A percentile compares a stretch with the other conserved stretches of the same genome.
Evolutionary conservation across 1,140 invertebrate species (phyloP).

Genomic region (Megalopta genalis): DNA sequence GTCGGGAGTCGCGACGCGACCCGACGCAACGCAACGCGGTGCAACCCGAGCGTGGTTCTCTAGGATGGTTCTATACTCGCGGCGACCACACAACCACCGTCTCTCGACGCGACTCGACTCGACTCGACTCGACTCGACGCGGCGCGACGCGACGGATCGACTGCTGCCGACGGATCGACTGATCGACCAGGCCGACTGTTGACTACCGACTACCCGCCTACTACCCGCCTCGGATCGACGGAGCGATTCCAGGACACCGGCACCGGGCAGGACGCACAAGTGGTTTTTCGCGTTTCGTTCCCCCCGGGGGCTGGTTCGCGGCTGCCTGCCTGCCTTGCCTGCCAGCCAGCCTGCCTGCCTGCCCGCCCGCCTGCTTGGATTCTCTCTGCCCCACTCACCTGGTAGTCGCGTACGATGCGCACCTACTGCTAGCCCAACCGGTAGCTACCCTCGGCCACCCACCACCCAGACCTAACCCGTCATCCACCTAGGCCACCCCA

Average conservation of each 20-base stretch:
- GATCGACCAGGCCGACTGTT: no score
- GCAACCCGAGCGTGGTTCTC: no score
- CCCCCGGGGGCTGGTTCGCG: conserved; percentile 65
- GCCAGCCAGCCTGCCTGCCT: conserved; percentile 21
- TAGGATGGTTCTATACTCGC: no score
- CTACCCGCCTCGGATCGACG: no score
- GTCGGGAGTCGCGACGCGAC: background rate
- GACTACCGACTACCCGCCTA: no score
- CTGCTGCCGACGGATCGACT: no score
- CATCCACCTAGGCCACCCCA: conserved; percentile 62
- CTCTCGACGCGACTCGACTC: no score
- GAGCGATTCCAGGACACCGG: conserved; percentile 23
- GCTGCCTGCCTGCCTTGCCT: conserved; percentile 31
- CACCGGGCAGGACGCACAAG: conserved; percentile 56
- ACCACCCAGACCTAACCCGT: conserved; percentile 51
- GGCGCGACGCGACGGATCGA: no score
- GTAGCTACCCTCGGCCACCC: conserved; percentile 58
- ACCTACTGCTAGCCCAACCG: conserved; percentile 67
- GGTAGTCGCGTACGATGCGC: conserved; percentile 74
- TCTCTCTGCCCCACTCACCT: conserved; percentile 73
- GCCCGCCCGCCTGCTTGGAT: no score
- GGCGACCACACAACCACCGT: no score
- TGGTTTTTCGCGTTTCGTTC: conserved; percentile 67
- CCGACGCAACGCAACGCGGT: background rate
- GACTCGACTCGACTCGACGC: no score